A percentile compares a stretch with the other conserved stretches of the same genome.
phyloP scores from a whole-genome alignment of 2,113 vertebrate genomes.

The Xenotilapia flavipinnis region DNA sequence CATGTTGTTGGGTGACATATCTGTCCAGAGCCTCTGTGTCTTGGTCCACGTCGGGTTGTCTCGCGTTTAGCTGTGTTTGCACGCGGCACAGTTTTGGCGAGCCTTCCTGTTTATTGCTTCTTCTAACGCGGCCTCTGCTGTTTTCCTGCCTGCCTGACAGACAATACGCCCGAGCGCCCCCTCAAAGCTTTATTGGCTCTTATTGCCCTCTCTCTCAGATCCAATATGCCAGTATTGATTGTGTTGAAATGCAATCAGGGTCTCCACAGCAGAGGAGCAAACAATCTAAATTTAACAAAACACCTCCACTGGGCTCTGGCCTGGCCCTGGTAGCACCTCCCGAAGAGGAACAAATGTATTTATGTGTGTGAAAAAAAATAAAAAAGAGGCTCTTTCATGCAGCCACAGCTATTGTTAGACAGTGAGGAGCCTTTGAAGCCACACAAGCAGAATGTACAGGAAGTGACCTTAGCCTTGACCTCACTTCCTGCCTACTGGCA shows the following conservation, averaged over 20 bases:
- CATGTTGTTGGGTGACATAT: neutral
- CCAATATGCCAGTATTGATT: conserved; percentile 68
- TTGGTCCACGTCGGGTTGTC: neutral
- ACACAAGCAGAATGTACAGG: conserved; percentile 24
- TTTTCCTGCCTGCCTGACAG: conserved; percentile 26
- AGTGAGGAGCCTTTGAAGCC: neutral
- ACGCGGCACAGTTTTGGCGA: neutral
- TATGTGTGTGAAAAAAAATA: neutral
- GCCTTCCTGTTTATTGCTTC: conserved; percentile 6
- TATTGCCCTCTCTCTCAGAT: conserved; percentile 65
- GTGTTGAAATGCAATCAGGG: conserved; percentile 68
- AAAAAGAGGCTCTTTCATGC: neutral
- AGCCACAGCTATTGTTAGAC: conserved; percentile 35
- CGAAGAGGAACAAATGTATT: conserved; percentile 42
- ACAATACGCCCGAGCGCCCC: conserved; percentile 20
- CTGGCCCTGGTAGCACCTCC: conserved; percentile 19
- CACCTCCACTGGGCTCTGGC: conserved; percentile 42
- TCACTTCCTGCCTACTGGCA: conserved; percentile 19
- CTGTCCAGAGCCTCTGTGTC: neutral
- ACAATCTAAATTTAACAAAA: conserved; percentile 66
- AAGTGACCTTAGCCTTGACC: conserved; percentile 48
- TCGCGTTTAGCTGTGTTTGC: neutral
- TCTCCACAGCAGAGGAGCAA: conserved; percentile 52
- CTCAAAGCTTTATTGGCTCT: conserved; percentile 58
- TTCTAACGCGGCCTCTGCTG: neutral